These are phyloP conservation scores for Rhadinocentrus ornatus DNA, from an alignment of 2,797 vertebrate species.

Conservation along the genomic window DNA sequence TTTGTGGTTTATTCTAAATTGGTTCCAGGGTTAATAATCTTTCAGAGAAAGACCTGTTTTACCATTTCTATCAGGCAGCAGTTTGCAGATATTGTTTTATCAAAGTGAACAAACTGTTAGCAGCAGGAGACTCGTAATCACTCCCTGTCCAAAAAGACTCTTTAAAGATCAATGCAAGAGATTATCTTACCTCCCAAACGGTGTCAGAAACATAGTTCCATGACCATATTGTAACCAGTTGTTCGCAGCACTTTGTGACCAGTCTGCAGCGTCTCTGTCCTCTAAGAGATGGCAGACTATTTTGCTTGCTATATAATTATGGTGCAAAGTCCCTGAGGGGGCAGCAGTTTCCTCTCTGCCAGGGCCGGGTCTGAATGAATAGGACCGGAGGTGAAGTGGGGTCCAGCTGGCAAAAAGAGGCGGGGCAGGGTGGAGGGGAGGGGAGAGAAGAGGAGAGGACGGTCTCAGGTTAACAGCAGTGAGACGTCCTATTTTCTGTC, in stretches of 20 bases:
- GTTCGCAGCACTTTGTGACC: constrained; percentile 17
- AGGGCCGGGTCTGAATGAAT: constrained; percentile 47
- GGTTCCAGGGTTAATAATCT: not conserved
- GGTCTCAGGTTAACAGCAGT: constrained; percentile 52
- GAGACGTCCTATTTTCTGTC: constrained; percentile 33
- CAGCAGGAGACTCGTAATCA: constrained; percentile 1
- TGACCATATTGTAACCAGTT: constrained; percentile 33
- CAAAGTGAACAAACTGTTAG: constrained; percentile 6
- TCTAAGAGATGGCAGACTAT: constrained; percentile 54
- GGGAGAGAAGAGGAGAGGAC: constrained; percentile 16
- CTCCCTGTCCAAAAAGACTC: constrained; percentile 11
- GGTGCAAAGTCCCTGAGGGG: constrained; percentile 63
- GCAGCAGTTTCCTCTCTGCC: constrained; percentile 68
- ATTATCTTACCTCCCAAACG: constrained; percentile 64
- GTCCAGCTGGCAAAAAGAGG: constrained; percentile 25
- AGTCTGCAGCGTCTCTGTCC: constrained; percentile 44
- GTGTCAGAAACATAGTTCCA: constrained; percentile 49
- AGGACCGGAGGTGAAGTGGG: constrained; percentile 41
- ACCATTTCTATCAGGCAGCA: not conserved
- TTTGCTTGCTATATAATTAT: constrained; percentile 71
- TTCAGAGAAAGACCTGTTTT: not conserved
- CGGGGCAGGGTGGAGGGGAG: constrained; percentile 12
- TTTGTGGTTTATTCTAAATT: too few relatives aligned
- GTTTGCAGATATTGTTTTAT: constrained; percentile 15
- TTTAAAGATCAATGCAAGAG: constrained; percentile 23